A percentile compares a stretch with the other conserved stretches of the same genome.
These are phyloP conservation scores for Hucho hucho DNA, from an alignment of 2,113 vertebrate species.

Conservation along the genomic window DNA sequence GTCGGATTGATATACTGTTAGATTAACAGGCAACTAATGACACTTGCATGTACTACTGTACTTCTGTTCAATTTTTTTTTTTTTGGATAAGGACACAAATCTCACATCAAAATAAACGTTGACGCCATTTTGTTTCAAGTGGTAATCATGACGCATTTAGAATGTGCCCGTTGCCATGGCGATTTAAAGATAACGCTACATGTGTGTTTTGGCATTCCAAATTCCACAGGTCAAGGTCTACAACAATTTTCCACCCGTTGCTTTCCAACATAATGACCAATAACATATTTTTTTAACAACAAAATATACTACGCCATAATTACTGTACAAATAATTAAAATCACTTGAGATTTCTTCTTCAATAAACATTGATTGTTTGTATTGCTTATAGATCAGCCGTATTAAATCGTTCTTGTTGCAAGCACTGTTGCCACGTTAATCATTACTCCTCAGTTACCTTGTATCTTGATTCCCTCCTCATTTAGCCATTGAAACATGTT, in stretches of 20 bases:
- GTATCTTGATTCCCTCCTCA: slow-evolving; percentile 6
- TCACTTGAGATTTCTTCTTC: background rate
- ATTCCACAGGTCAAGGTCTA: slow-evolving; percentile 86
- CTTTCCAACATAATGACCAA: no score
- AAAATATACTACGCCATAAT: no score
- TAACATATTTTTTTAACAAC: no score
- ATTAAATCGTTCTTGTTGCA: background rate
- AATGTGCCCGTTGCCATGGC: slow-evolving; percentile 43
- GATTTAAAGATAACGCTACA: background rate
- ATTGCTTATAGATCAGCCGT: background rate
- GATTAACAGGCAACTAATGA: background rate
- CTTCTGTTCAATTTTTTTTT: slow-evolving; percentile 66
- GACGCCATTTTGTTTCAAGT: slow-evolving; percentile 42
- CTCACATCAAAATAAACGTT: background rate
- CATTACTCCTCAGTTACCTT: slow-evolving; percentile 48
- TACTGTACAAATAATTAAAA: no score
- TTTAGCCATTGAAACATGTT: slow-evolving; percentile 19
- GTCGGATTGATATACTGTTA: background rate
- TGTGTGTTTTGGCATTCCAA: slow-evolving; percentile 81
- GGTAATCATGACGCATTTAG: slow-evolving; percentile 45
- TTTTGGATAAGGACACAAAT: slow-evolving; percentile 81
- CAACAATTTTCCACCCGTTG: background rate
- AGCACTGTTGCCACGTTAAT: slow-evolving; percentile 55
- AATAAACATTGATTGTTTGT: background rate
- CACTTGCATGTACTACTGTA: background rate